Evolutionary conservation across 2,113 vertebrate genomes (phyloP), one percentile per base, ranked within the genome.

Genomic region (Rhinogobius similis): DNA sequence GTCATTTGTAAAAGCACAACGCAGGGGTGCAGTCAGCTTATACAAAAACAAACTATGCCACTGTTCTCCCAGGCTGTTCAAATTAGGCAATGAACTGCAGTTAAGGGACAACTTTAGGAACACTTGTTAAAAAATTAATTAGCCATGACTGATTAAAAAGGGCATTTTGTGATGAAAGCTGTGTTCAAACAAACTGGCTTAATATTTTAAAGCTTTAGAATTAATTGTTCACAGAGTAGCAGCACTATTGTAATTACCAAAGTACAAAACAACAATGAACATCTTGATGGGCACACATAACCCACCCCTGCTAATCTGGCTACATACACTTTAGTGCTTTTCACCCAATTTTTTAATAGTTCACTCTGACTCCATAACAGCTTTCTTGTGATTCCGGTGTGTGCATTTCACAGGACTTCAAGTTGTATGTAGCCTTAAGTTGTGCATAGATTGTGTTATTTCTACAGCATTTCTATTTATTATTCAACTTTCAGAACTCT

Each of bases 61-160:
- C 66, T 48, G 70, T 55, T 75, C 63, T 78, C 27, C 59, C 76
- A 44, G 29, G 67, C 59, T 76, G 48, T 70, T 75, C 16, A 14
- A 61, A 63, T 52, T 70, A 67, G 53, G 72, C 24, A 69, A 13
- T 55, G 55, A 72, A 61, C 58, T 62, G 61, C 63, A 72, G 68
- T 62, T 68, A 64, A 59, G 65, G 50, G 67, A 58, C 68, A 70
- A 78, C 72, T 87, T 70, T 56, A 79, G 76, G 74, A 73, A 62
- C 71, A 77, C 66, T 65, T 13, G 29, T 72, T 73, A 68, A 64
- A 79, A 77, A 75, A 75, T 79, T 75, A 79, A 88, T 87, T 67
- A 32, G 72, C 73, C n/a, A 23, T 70, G 70, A 73, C 82, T 79
- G 85, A 89, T 88, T 86, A 76, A 84, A 87, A 77, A 67, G 32